Evolutionary conservation across 2,797 vertebrate species (phyloP), one percentile per base, ranked within the genome.

Genomic region (Rachycentron canadum): DNA sequence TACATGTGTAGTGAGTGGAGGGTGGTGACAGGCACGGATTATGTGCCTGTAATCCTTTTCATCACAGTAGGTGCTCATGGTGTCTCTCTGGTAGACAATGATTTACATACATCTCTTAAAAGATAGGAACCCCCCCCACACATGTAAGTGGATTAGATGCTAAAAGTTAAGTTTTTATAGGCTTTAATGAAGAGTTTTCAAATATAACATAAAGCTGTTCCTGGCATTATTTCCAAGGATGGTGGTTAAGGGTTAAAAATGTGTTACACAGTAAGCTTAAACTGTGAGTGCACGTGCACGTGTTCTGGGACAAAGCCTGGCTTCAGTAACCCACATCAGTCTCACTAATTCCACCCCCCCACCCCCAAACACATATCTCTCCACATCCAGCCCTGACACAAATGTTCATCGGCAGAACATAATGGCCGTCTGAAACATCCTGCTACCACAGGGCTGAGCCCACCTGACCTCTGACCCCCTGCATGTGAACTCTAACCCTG

Each of bases 381-480:
- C 32, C 71, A 83, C 80, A 76, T 74, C 49, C 17, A 85, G 70
- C 60, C 76, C 50, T 78, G 88, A 88, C 76, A 81, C 47, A 79
- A 85, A 65, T 38, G 73, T 49, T 66, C 25, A 47, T 71, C 69
- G 69, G 52, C 73, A 78, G 75, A 68, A 73, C 71, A 84, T 76
- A 90, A 93, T 86, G 83, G 61, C 56, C 10, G 30, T 47, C 79
- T 89, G 72, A 85, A 91, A 89, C 84, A 84, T 73, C 49, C 88
- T 65, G 76, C 68, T 58, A 69, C 79, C 83, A 86, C 34, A 68
- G 72, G 86, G 56, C 77, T 36, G 53, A 70, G 74, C 80, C 76
- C 78, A 65, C 23, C 57, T 80, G 89, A 94, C 90, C 91, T 84
- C 71, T 92, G 90, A 94, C 87, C 91, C n/a, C 70, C 69, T 57